A percentile compares a stretch with the other conserved stretches of the same genome.
phyloP scores from a whole-genome alignment of 1,140 invertebrate species.

The Notospermus geniculatus region DNA sequence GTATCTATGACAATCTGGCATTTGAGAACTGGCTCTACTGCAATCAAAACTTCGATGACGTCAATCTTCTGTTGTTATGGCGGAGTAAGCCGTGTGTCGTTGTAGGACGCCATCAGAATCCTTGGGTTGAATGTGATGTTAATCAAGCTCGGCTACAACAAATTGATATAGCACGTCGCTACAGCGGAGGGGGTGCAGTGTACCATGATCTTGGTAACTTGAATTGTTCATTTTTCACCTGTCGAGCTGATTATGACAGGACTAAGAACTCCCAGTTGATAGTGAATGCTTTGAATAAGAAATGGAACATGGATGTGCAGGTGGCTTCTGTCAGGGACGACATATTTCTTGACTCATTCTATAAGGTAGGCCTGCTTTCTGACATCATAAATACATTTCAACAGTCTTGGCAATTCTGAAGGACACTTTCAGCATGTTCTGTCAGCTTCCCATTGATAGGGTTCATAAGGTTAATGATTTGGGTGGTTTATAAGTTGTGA shows the following conservation, averaged over 20 bases:
- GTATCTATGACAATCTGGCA: constrained; percentile 88
- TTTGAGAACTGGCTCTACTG: constrained; percentile 92
- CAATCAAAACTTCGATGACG: constrained; percentile 74
- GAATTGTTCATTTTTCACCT: constrained; percentile 87
- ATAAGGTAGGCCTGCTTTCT: no score
- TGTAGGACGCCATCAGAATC: constrained; percentile 94
- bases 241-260: constrained; percentile 74
- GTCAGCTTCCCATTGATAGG: neutral
- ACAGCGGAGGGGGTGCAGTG: constrained; percentile 94
- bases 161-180: constrained; percentile 76
- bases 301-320: constrained; percentile 72
- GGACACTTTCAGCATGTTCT: neutral
- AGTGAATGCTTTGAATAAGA: constrained; percentile 71
- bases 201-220: constrained; percentile 94
- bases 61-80: constrained; percentile 83
- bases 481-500: neutral
- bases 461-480: neutral
- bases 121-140: constrained; percentile 87
- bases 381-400: no score
- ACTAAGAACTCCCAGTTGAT: constrained; percentile 83
- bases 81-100: constrained; percentile 90
- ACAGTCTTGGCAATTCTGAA: neutral
- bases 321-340: constrained; percentile 75
- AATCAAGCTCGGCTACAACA: constrained; percentile 56
- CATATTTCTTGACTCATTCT: constrained; percentile 74